Conservation (phyloP, 2,113 vertebrate genomes). For the Eonycteris spelaea region DNA sequence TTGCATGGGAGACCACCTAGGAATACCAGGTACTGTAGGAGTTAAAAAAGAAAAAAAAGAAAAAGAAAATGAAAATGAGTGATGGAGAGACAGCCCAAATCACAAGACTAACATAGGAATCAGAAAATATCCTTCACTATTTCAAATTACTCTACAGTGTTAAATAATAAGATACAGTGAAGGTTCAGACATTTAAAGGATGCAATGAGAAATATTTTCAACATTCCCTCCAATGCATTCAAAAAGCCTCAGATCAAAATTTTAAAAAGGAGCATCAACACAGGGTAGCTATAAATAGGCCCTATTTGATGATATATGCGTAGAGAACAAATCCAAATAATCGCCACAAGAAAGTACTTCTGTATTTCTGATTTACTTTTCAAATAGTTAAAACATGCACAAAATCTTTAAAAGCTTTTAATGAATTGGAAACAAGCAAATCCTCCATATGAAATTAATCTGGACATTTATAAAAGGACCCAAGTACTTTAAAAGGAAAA, state of each 20-base stretch:
- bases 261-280: neutral
- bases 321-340: neutral
- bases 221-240: neutral
- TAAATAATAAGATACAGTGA: neutral
- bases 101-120: neutral
- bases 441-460: neutral
- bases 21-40: no score
- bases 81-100: neutral
- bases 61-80: neutral
- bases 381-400: neutral
- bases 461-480: neutral
- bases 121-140: neutral
- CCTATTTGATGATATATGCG: neutral
- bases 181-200: neutral
- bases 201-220: neutral
- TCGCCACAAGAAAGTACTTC: neutral
- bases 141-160: neutral
- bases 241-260: neutral
- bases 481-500: slow-evolving; percentile 10
- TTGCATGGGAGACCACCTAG: no score
- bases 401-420: slow-evolving; percentile 16
- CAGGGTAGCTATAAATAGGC: neutral
- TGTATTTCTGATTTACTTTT: neutral
- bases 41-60: no score
- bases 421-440: slow-evolving; percentile 13